Conservation (phyloP, 2,113 vertebrate genomes). For the Argyrosomus japonicus region DNA sequence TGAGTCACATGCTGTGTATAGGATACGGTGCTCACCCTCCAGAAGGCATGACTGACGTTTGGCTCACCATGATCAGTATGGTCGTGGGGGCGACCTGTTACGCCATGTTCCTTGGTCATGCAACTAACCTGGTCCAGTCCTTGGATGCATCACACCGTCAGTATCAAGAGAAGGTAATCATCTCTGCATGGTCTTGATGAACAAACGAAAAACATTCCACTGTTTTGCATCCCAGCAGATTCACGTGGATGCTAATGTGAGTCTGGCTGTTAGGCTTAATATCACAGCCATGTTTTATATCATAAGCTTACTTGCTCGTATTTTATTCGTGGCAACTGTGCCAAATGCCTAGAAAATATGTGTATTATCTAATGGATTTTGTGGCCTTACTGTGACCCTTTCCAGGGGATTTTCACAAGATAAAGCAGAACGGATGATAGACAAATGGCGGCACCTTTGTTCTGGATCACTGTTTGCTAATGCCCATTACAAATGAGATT, state of each 20-base stretch:
- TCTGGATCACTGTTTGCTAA: conserved; percentile 67
- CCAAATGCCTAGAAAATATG: conserved; percentile 55
- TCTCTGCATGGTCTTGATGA: conserved; percentile 13
- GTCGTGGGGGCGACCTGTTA: conserved; percentile 91
- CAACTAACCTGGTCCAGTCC: conserved; percentile 95
- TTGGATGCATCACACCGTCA: conserved; percentile 95
- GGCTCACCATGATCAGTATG: conserved; percentile 99
- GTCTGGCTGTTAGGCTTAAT: conserved; percentile 56
- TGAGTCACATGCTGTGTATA: conserved; percentile 88
- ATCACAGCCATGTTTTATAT: conserved; percentile 47
- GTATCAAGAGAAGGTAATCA: conserved; percentile 96
- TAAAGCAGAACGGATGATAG: conserved; percentile 64
- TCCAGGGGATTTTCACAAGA: conserved; percentile 69
- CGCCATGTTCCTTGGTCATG: conserved; percentile 97
- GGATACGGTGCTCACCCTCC: conserved; percentile 94
- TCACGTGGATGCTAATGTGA: conserved; percentile 48
- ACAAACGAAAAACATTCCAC: conserved; percentile 7
- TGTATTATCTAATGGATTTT: conserved; percentile 71
- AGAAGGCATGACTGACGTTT: conserved; percentile 92
- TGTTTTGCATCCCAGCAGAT: conserved; percentile 22
- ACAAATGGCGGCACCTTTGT: conserved; percentile 67
- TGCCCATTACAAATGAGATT: conserved; percentile 71
- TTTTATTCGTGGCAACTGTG: conserved; percentile 31
- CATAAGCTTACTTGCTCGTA: conserved; percentile 27
- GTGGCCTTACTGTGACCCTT: conserved; percentile 49